Conservation (phyloP, 2,113 vertebrate genomes). For the Dendrocopos noguchii region DNA sequence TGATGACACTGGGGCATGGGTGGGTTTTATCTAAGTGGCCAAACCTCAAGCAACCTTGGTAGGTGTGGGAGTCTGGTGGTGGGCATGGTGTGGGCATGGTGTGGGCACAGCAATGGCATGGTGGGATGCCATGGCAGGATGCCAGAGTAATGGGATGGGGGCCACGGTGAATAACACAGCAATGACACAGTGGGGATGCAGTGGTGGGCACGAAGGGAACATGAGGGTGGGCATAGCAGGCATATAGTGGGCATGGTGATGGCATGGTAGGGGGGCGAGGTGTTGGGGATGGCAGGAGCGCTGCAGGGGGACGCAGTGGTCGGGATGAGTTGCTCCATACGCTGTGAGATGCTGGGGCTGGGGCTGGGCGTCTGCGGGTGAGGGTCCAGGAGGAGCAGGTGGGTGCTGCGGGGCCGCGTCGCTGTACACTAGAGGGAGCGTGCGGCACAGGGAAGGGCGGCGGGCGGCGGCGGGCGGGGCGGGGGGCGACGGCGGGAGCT, state of each 20-base stretch:
- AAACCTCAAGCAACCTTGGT: neutral
- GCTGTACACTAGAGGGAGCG: conserved; percentile 46
- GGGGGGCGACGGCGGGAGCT: neutral
- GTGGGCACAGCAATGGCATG: neutral
- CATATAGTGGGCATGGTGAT: neutral
- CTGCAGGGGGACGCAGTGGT: rapidly evolving
- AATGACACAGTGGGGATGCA: neutral
- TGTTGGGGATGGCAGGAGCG: neutral
- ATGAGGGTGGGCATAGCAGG: neutral
- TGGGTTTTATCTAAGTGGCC: neutral
- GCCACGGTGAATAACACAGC: neutral
- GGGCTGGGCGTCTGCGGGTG: neutral
- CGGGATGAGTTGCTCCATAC: neutral
- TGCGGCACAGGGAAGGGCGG: neutral
- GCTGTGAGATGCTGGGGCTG: neutral
- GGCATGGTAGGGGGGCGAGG: neutral
- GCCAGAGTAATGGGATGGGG: neutral
- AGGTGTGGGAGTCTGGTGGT: neutral
- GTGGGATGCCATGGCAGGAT: neutral
- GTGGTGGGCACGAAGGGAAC: neutral
- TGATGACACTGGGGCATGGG: neutral
- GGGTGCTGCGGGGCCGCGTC: neutral
- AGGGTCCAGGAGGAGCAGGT: neutral
- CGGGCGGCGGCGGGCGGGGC: neutral
- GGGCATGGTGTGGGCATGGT: neutral